These are phyloP conservation scores for Sturnira hondurensis DNA, from an alignment of 2,113 vertebrate species.

Conservation along the genomic window DNA sequence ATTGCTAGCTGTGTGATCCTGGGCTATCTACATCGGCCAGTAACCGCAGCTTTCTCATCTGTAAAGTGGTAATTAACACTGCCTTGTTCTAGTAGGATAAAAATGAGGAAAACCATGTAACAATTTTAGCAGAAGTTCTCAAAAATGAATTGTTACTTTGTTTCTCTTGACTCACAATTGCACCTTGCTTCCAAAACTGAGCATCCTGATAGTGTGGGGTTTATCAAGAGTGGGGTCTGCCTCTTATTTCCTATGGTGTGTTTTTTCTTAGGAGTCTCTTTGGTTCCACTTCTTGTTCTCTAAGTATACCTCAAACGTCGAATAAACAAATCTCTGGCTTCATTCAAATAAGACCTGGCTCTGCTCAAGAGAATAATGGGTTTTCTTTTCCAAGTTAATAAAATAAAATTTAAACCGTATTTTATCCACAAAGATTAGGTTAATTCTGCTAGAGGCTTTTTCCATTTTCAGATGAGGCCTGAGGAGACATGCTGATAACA, in stretches of 20 bases:
- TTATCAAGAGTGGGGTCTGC: neutral
- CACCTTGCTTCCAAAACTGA: neutral
- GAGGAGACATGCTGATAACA: neutral
- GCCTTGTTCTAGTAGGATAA: neutral
- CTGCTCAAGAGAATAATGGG: conserved; percentile 2
- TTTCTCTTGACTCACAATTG: neutral
- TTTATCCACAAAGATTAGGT: neutral
- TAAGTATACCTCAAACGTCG: neutral
- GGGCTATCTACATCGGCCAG: neutral
- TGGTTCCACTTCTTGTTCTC: neutral
- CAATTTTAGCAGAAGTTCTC: neutral
- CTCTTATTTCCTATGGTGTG: neutral
- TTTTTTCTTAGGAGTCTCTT: neutral
- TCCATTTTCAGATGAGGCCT: neutral
- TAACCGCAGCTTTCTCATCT: neutral
- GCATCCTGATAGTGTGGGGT: neutral
- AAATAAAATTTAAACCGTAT: neutral
- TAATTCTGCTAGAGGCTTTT: neutral
- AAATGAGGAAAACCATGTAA: neutral
- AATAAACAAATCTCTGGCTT: neutral
- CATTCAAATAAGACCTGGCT: conserved; percentile 21
- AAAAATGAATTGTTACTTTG: neutral
- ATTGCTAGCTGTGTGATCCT: neutral
- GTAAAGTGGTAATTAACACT: neutral
- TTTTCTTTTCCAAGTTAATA: conserved; percentile 12